Conservation (phyloP, 2,888 invertebrate species). For the Habroteleia sp. region DNA sequence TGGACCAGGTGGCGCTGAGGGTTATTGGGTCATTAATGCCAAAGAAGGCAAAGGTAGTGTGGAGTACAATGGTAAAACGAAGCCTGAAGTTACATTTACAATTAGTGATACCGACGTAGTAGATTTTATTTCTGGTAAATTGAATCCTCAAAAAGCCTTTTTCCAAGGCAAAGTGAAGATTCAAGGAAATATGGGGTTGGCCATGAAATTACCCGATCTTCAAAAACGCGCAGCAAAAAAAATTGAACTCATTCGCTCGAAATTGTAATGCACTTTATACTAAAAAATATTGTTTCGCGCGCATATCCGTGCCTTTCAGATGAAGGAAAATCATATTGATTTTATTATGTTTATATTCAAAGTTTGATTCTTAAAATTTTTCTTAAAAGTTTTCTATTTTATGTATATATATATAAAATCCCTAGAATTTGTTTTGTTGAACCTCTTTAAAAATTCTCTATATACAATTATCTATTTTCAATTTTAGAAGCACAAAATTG, state of each 20-base stretch:
- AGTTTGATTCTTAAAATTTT: too few species aligned
- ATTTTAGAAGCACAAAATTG: too few species aligned
- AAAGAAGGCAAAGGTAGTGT: constrained; percentile 94
- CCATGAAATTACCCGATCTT: constrained; percentile 94
- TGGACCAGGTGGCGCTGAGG: constrained; percentile 89
- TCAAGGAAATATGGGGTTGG: constrained; percentile 97
- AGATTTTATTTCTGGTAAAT: constrained; percentile 92
- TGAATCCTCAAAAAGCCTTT: constrained; percentile 97
- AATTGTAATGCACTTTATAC: constrained; percentile 84
- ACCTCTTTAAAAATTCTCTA: too few species aligned
- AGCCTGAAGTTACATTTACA: constrained; percentile 94
- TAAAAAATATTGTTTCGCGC: neutral
- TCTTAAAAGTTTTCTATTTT: too few species aligned
- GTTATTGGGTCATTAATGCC: constrained; percentile 95
- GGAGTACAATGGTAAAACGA: constrained; percentile 88
- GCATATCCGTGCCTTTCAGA: constrained; percentile 12
- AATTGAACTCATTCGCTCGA: constrained; percentile 88
- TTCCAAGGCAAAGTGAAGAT: constrained; percentile 98
- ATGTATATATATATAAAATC: too few species aligned
- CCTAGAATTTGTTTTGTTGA: too few species aligned
- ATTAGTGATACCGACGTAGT: constrained; percentile 94
- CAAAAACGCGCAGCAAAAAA: constrained; percentile 88
- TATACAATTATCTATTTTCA: too few species aligned
- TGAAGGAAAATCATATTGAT: neutral
- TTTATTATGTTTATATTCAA: too few species aligned